Percentiles rank a stretch among this genome's conserved stretches.
These are phyloP conservation scores for Taeniopygia guttata DNA, from an alignment of 2,797 vertebrate genomes.

Conservation along the genomic window DNA sequence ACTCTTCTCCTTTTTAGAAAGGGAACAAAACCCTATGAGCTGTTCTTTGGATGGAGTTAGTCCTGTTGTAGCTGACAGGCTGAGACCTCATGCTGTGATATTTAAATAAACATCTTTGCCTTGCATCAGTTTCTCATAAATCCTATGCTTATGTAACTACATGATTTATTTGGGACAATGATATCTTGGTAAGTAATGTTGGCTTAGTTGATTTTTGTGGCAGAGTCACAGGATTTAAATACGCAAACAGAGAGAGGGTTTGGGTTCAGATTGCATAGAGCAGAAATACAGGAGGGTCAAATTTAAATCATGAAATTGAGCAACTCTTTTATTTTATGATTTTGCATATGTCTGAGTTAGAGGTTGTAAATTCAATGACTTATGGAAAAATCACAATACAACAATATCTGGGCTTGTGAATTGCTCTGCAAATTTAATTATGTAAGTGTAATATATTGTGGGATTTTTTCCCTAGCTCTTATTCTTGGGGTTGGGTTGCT, in stretches of 20 bases:
- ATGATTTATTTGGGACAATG: background rate
- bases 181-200: background rate
- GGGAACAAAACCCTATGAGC: background rate
- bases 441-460: background rate
- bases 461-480: background rate
- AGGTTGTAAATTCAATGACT: background rate
- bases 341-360: background rate
- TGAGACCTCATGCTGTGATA: background rate
- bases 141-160: background rate
- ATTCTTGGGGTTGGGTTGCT: background rate
- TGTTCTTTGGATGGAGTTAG: background rate
- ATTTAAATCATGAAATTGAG: background rate
- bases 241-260: background rate
- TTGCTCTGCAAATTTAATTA: background rate
- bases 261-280: background rate
- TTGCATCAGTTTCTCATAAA: slow-evolving; percentile 4
- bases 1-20: background rate
- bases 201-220: background rate
- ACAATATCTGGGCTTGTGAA: background rate
- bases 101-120: slow-evolving; percentile 6
- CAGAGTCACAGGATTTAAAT: background rate
- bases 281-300: background rate
- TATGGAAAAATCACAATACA: background rate
- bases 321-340: background rate
- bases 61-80: background rate